phyloP scores from a whole-genome alignment of 2,797 vertebrate genomes.

The Todus mexicanus region DNA sequence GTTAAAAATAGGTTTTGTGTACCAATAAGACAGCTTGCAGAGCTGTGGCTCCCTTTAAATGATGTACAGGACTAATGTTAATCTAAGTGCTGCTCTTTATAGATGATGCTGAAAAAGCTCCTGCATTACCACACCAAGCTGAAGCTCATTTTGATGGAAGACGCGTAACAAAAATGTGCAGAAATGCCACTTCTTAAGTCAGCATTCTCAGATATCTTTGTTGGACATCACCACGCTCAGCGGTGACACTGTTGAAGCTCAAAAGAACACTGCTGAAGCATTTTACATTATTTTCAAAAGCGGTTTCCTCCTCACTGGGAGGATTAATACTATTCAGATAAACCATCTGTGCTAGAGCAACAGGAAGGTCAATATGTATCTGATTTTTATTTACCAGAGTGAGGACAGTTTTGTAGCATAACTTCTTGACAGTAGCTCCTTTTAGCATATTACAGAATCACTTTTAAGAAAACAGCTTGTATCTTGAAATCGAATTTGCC shows the following conservation, averaged over 20 bases:
- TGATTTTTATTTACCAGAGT: conserved; percentile 8
- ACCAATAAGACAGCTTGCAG: neutral
- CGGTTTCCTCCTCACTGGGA: neutral
- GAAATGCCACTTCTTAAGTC: neutral
- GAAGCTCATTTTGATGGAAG: neutral
- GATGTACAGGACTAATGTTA: neutral
- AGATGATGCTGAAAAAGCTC: neutral
- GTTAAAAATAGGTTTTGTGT: conserved; percentile 17
- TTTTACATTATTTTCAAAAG: neutral
- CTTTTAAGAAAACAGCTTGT: conserved; percentile 1
- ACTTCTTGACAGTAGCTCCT: neutral
- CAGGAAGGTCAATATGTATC: neutral
- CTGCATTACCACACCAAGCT: neutral
- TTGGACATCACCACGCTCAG: neutral
- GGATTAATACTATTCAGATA: conserved; percentile 18
- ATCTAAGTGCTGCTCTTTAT: neutral
- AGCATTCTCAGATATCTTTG: neutral
- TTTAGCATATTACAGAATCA: neutral
- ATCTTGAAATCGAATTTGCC: conserved; percentile 20
- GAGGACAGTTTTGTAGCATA: neutral
- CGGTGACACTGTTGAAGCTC: neutral
- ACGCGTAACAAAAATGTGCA: neutral
- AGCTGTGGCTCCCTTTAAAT: neutral
- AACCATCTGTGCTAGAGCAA: conserved; percentile 30
- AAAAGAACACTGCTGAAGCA: neutral